Evolutionary conservation across 92 coral and sea anemone species (phyloP), one percentile per base, ranked within the genome.

Genomic region (Porites lobata): DNA sequence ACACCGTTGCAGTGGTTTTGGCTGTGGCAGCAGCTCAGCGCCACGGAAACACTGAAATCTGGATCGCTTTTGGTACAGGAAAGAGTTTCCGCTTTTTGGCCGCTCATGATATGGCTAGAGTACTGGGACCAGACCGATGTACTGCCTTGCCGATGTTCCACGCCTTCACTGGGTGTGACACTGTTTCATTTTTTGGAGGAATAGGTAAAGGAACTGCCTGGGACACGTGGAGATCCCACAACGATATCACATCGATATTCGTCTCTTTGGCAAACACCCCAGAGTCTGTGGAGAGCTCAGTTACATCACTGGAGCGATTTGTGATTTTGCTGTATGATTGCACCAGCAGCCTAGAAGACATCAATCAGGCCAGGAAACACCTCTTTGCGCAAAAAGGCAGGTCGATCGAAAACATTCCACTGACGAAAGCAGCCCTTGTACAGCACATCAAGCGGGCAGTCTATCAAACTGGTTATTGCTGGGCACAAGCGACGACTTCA

Each of bases 141-240:
- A 66, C 6, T 64, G 32, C 96, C 9, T 82, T 93, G 3, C 96
- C 91, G 15, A 38, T 83, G 19, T 87, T 93, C 52, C 96, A 93
- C 54, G 92, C 93, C 24, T 90, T 93, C 58, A 93, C 96, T 14
- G 93, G 96, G 18, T 93, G 93, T 64, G 93, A 93, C 38, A 93
- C 91, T 13, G 96, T 93, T 38, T 90, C 91, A 10, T 82, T 73
- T 24, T 93, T 93, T 62, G 77, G 81, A 51, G 84, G 93, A 12
- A 66, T 62, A 76, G 71, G 89, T 89, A 92, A 86, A 69, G 86
- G 86, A 84, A 90, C 96, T 14, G 90, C 96, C 68, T 70, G 73
- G 80, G 63, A 65, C 51, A 77, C 91, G 21, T 86, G 84, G 93
- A 84, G 54, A 72, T 50, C 62, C n/a, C 86, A 79, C 71, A 78